These are phyloP conservation scores for Cremastinae sp. DNA, from an alignment of 2,888 invertebrate species.

Conservation along the genomic window DNA sequence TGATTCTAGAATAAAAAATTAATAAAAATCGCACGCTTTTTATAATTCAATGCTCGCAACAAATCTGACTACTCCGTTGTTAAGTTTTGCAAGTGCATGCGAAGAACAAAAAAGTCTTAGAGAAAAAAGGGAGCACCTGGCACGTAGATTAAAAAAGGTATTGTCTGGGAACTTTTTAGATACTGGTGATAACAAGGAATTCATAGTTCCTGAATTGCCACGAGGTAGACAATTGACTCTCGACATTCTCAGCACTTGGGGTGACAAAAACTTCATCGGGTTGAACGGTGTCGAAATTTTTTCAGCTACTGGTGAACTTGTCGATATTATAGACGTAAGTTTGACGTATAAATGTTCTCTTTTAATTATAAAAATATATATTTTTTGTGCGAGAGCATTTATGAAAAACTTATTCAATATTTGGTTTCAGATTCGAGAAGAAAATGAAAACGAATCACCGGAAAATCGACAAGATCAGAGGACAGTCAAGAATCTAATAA, in stretches of 20 bases:
- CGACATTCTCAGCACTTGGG: constrained; percentile 89
- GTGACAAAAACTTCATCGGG: constrained; percentile 89
- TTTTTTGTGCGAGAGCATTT: too few relatives aligned
- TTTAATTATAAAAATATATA: too few relatives aligned
- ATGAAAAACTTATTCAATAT: background rate
- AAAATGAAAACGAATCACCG: constrained; percentile 85
- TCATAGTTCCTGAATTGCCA: constrained; percentile 90
- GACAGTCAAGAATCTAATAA: constrained; percentile 85
- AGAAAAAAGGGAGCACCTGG: background rate
- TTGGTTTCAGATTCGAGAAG: constrained; percentile 81
- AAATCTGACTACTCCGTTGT: constrained; percentile 12
- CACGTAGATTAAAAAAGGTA: constrained; percentile 3
- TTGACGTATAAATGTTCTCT: constrained; percentile 19
- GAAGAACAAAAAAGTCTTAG: background rate
- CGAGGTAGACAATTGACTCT: constrained; percentile 85
- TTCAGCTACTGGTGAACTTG: constrained; percentile 83
- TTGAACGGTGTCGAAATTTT: constrained; percentile 90
- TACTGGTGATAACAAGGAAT: constrained; percentile 78
- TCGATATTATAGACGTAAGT: constrained; percentile 84
- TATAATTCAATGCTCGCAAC: background rate
- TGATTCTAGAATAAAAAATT: background rate
- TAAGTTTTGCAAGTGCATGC: constrained; percentile 2
- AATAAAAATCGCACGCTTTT: background rate
- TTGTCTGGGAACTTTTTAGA: constrained; percentile 55
- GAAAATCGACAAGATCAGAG: constrained; percentile 85